phyloP scores from a whole-genome alignment of 2,113 vertebrate genomes.

The Microcebus tavaratra region DNA sequence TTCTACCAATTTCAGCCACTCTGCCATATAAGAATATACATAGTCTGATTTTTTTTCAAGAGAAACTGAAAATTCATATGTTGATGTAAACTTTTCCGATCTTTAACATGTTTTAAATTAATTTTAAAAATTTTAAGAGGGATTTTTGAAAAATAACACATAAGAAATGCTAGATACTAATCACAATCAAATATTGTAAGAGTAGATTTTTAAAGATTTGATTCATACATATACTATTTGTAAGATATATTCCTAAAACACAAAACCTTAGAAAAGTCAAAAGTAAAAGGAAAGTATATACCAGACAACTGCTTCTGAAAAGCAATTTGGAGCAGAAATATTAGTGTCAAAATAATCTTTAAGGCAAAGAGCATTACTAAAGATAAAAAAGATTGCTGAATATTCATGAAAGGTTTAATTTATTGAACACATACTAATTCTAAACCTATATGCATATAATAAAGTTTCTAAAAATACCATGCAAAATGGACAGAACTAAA shows the following conservation, averaged over 20 bases:
- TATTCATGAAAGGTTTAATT: background rate
- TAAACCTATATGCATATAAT: background rate
- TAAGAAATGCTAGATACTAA: background rate
- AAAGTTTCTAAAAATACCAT: background rate
- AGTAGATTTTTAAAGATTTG: background rate
- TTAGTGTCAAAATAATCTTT: background rate
- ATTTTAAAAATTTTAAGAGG: background rate
- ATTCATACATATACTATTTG: background rate
- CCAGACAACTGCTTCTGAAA: background rate
- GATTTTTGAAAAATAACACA: background rate
- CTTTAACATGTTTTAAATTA: background rate
- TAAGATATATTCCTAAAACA: background rate
- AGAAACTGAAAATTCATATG: background rate
- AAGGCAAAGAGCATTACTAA: conserved; percentile 8
- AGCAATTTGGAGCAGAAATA: background rate
- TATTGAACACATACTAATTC: background rate
- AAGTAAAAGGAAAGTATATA: background rate
- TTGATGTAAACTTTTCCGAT: background rate
- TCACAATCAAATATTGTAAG: background rate
- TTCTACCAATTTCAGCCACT: background rate
- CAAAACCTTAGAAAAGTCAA: background rate
- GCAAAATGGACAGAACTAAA: background rate
- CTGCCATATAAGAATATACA: background rate
- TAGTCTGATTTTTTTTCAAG: background rate
- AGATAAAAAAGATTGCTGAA: background rate